Conservation (phyloP, 2,113 vertebrate species). For the Chaenogobius annularis region DNA sequence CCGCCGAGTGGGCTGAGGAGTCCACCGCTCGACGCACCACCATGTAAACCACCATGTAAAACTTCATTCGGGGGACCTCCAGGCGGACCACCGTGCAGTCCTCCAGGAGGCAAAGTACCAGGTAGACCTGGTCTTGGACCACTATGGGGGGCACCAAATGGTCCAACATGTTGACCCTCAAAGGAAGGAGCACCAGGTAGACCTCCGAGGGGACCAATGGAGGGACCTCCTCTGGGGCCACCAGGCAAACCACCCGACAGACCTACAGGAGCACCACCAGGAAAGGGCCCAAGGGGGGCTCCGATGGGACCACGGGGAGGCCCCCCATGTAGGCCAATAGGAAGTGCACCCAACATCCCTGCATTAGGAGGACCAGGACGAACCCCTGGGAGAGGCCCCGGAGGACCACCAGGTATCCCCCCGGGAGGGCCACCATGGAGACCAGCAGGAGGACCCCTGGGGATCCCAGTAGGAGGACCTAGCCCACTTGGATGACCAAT, state of each 20-base stretch:
- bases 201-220: neutral
- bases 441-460: conserved; percentile 35
- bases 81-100: neutral
- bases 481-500: conserved; percentile 75
- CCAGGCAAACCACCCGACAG: neutral
- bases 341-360: conserved; percentile 72
- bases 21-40: neutral
- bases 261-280: neutral
- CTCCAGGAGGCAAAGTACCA: neutral
- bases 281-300: neutral
- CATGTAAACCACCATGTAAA: neutral
- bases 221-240: neutral
- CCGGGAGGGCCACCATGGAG: conserved; percentile 57
- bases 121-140: neutral
- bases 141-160: neutral
- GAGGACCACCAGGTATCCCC: conserved; percentile 63
- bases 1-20: neutral
- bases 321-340: conserved; percentile 77
- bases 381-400: conserved; percentile 13
- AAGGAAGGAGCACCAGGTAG: neutral
- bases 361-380: conserved; percentile 72
- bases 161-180: neutral
- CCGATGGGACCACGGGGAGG: neutral
- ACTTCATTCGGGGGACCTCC: neutral
- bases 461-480: conserved; percentile 33